Evolutionary conservation across 2,888 invertebrate genomes (phyloP).

Genomic region (Perizoma affinitatum): DNA sequence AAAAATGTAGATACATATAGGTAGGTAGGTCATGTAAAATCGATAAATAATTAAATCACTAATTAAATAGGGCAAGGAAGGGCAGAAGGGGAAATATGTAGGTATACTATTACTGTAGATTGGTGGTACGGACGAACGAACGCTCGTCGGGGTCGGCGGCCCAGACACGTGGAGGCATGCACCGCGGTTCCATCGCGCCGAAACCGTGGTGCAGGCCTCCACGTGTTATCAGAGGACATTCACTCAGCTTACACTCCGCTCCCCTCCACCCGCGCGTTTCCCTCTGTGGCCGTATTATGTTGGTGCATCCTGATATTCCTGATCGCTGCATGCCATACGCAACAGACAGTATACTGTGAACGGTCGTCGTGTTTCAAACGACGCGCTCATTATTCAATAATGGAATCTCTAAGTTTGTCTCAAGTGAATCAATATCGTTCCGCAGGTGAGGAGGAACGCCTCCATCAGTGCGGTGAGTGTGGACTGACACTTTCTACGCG

Average conservation of each 20-base stretch:
- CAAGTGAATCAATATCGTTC: slow-evolving; percentile 61
- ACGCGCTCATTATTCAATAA: slow-evolving; percentile 45
- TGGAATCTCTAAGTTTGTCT: slow-evolving; percentile 54
- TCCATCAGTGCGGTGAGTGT: slow-evolving; percentile 87
- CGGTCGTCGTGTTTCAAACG: slow-evolving; percentile 59
- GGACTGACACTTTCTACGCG: slow-evolving; percentile 90
- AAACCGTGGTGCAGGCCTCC: slow-evolving; percentile 80
- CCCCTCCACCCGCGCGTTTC: slow-evolving; percentile 55
- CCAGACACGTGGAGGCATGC: slow-evolving; percentile 80
- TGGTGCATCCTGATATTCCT: slow-evolving; percentile 79
- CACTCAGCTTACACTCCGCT: slow-evolving; percentile 62
- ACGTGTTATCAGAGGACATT: slow-evolving; percentile 73
- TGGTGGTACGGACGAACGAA: slow-evolving; percentile 16
- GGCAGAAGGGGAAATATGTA: slow-evolving; percentile 51
- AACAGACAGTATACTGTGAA: slow-evolving; percentile 74
- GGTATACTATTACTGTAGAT: slow-evolving; percentile 13
- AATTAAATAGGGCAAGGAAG: slow-evolving; percentile 38
- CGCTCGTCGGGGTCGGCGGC: slow-evolving; percentile 65
- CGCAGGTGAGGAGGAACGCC: slow-evolving; percentile 81
- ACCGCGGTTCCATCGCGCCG: slow-evolving; percentile 69
- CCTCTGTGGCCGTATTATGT: slow-evolving; percentile 65
- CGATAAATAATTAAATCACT: too few relatives aligned
- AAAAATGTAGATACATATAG: neutral
- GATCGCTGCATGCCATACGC: slow-evolving; percentile 75
- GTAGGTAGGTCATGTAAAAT: slow-evolving; percentile 27